phyloP scores from a whole-genome alignment of 2,113 vertebrate genomes.

The Pseudolaguvia tuberculata region DNA sequence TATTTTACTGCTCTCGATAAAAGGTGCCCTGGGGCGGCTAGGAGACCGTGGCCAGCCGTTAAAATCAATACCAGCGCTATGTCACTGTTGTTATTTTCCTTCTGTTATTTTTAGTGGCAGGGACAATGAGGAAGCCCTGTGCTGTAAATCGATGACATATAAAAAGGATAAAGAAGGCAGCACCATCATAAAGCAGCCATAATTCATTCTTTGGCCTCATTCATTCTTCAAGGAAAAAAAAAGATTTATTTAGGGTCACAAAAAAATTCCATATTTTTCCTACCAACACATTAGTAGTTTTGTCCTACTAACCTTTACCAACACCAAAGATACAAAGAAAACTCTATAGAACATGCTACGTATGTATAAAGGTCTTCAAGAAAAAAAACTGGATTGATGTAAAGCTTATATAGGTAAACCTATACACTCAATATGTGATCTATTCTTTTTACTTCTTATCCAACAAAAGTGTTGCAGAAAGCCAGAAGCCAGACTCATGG shows the following conservation, averaged over 20 bases:
- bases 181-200: constrained; percentile 50
- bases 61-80: constrained; percentile 71
- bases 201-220: constrained; percentile 58
- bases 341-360: no score
- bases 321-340: background rate
- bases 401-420: no score
- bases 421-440: no score
- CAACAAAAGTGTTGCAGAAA: no score
- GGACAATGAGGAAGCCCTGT: constrained; percentile 54
- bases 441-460: no score
- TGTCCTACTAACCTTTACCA: constrained; percentile 2
- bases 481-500: no score
- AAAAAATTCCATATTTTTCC: background rate
- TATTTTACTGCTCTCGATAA: constrained; percentile 73
- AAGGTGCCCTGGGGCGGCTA: constrained; percentile 61
- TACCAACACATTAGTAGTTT: background rate
- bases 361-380: no score
- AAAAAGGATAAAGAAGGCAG: constrained; percentile 43
- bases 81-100: constrained; percentile 58
- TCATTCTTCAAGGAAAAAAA: constrained; percentile 36
- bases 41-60: constrained; percentile 61
- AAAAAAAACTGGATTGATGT: no score
- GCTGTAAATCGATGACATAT: constrained; percentile 70
- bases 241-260: constrained; percentile 30
- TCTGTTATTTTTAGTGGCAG: constrained; percentile 66